Evolutionary conservation across 1,140 invertebrate genomes (phyloP), one percentile per base, ranked within the genome.

Genomic region (Lordiphosa mommai): DNA sequence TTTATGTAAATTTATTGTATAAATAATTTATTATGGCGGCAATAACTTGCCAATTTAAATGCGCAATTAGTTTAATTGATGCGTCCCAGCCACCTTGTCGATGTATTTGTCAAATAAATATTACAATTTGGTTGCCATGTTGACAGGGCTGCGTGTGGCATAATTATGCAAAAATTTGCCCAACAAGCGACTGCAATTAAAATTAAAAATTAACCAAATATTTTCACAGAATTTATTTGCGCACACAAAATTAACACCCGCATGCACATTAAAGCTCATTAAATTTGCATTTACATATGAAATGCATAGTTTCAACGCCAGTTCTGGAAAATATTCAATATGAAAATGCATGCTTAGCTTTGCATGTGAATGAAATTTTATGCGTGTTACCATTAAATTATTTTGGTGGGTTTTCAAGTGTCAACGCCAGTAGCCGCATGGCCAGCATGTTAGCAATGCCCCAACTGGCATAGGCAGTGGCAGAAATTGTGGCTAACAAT

Each of bases 151-250:
- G 4, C 23, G 23, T 27, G 23, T 27, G 23, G 52, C 49, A 69
- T 69, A 80, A 80, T 76, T 76, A 80, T 80, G 71, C 76, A 82
- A 82, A 82, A 71, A 64, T 64, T 69, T 60, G 17, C 43, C 34
- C 59, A 71, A 82, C 76, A 76, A 80, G 76, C 72, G 51, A 76
- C 58, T 38, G 66, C 76, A 80, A 80, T 80, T 76, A 82, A 80
- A 80, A 80, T 82, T 80, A 76, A 80, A 80, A 80, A 80, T 80
- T 82, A 71, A 82, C 76, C 67, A 76, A 80, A 80, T 74, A 82
- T 82, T 66, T 66, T 53, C 47, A 34, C 55, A 36, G 34, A 47
- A 68, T 59, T 49, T 52, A 48, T 29, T 13, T 47, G 38, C 30
- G 40, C 63, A 43, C 50, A 55, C 41, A 43, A 23, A 55, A 73